These are phyloP conservation scores for Brachionus paranguensis DNA, from an alignment of 1,140 invertebrate species.

Conservation along the genomic window DNA sequence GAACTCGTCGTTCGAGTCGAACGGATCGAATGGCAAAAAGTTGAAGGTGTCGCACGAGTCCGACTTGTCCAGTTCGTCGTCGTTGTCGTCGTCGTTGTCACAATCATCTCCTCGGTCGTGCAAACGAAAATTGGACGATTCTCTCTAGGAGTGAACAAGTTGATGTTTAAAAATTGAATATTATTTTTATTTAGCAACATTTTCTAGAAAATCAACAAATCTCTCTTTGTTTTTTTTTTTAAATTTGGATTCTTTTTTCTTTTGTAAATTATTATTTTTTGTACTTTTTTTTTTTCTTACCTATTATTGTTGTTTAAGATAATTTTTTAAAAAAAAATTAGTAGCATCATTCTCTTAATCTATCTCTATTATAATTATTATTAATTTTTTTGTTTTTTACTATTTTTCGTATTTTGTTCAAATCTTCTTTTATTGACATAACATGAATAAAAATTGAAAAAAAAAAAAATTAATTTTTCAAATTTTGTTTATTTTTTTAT, in stretches of 20 bases:
- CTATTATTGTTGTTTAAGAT: slow-evolving; percentile 1
- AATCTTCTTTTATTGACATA: not conserved
- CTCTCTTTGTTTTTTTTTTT: not conserved
- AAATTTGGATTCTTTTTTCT: not conserved
- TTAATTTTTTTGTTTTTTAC: not conserved
- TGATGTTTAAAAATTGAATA: not conserved
- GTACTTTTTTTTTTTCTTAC: not conserved
- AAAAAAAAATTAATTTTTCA: too few relatives aligned
- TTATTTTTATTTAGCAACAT: not conserved
- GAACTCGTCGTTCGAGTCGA: not conserved
- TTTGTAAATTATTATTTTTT: not conserved
- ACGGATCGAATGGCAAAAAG: slow-evolving; percentile 5
- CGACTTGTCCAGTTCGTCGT: slow-evolving; percentile 18
- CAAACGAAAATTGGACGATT: not conserved
- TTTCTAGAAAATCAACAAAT: not conserved
- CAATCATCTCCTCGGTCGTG: not conserved
- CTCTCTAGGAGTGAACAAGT: not conserved
- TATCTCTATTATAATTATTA: not conserved
- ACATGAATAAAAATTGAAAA: not conserved
- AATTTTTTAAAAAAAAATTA: not conserved
- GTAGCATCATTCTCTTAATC: slow-evolving; percentile 10
- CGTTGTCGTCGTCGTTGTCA: not conserved
- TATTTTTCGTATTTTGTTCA: slow-evolving; percentile 13
- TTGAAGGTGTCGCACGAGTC: not conserved
- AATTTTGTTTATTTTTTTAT: too few relatives aligned